phyloP scores from a whole-genome alignment of 2,797 vertebrate genomes.

The Knipowitschia caucasica region DNA sequence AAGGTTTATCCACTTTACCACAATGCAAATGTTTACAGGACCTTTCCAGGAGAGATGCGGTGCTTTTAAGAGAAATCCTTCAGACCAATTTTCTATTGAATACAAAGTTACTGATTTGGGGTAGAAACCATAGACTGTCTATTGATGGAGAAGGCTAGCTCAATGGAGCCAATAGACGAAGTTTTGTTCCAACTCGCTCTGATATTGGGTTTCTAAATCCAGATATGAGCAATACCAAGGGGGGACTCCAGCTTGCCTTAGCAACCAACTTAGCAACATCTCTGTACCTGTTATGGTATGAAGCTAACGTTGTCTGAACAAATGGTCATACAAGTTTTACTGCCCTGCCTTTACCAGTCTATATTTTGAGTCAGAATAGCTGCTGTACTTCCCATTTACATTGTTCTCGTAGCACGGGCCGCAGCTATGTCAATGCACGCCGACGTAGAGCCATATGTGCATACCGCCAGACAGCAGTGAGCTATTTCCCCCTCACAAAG shows the following conservation, averaged over 20 bases:
- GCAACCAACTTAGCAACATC: too few species aligned
- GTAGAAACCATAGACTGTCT: too few species aligned
- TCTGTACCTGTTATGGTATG: too few species aligned
- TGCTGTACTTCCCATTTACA: constrained; percentile 6
- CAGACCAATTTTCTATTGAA: neutral
- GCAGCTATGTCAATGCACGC: constrained; percentile 17
- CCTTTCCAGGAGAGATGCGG: constrained; percentile 3
- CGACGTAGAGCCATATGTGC: constrained; percentile 4
- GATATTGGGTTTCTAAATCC: too few species aligned
- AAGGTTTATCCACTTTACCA: neutral
- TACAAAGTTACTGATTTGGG: too few species aligned
- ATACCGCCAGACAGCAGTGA: constrained; percentile 3
- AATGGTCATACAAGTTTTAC: too few species aligned
- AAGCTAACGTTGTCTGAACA: too few species aligned
- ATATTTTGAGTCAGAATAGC: neutral
- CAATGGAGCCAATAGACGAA: too few species aligned
- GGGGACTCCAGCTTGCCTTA: too few species aligned
- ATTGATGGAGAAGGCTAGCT: too few species aligned
- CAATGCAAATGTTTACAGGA: neutral
- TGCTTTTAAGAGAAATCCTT: neutral
- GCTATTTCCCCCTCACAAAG: constrained; percentile 42
- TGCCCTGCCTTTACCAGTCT: neutral
- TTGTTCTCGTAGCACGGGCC: constrained; percentile 2
- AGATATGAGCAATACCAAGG: too few species aligned
- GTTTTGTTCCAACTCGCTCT: too few species aligned